phyloP scores from a whole-genome alignment of 1,140 invertebrate genomes.

The Drosophila truncata region DNA sequence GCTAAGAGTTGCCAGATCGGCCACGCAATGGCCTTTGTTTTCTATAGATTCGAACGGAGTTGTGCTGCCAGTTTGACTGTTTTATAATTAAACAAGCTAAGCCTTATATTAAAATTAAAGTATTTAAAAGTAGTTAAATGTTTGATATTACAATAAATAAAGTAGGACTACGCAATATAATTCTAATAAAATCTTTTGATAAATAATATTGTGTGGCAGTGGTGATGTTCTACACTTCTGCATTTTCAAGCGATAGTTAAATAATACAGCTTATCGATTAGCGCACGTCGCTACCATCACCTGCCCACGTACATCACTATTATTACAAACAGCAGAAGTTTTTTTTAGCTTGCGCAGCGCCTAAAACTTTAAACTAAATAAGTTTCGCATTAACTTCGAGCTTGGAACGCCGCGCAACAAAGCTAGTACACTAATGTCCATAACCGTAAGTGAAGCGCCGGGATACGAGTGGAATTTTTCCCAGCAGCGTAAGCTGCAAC shows the following conservation, averaged over 20 bases:
- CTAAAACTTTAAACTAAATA: conserved; percentile 52
- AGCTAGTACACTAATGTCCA: conserved; percentile 79
- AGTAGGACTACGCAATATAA: neutral
- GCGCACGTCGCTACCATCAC: neutral
- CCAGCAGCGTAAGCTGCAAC: neutral
- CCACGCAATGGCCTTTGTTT: conserved; percentile 7
- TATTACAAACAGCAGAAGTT: conserved; percentile 74
- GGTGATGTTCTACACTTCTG: neutral
- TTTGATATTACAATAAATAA: neutral
- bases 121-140: neutral
- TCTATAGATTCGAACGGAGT: neutral
- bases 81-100: conserved; percentile 25
- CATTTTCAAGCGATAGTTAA: neutral
- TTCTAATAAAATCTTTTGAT: neutral
- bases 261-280: neutral
- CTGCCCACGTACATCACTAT: conserved; percentile 29
- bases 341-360: conserved; percentile 59
- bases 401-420: conserved; percentile 62
- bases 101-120: too few relatives aligned
- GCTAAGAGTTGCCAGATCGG: conserved; percentile 22
- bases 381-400: conserved; percentile 50
- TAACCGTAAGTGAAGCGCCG: conserved; percentile 73
- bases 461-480: neutral
- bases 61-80: neutral
- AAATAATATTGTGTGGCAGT: neutral